Evolutionary conservation across 2,113 vertebrate species (phyloP).

Genomic region (Phyllopteryx taeniolatus): DNA sequence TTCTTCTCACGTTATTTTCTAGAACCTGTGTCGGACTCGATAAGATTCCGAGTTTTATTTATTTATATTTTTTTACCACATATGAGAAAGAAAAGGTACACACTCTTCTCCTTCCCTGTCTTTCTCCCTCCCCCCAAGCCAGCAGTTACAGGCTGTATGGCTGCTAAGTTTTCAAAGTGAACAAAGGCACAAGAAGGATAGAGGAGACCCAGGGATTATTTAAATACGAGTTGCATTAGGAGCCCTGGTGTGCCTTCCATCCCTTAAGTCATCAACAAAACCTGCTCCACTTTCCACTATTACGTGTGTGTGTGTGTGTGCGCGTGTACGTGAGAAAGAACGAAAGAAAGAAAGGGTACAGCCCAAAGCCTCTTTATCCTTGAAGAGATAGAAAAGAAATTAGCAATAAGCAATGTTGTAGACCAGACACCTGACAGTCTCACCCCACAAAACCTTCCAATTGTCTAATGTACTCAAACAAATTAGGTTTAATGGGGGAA

Average conservation of each 20-base stretch:
- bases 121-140: slow-evolving; percentile 43
- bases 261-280: slow-evolving; percentile 74
- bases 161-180: slow-evolving; percentile 75
- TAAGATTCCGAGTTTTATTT: neutral
- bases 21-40: neutral
- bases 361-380: neutral
- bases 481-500: neutral
- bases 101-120: neutral
- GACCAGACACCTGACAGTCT: neutral
- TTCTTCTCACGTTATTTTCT: neutral
- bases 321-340: neutral
- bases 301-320: neutral
- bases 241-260: slow-evolving; percentile 70
- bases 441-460: neutral
- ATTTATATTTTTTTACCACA: neutral
- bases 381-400: neutral
- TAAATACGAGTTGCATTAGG: slow-evolving; percentile 76
- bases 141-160: slow-evolving; percentile 66
- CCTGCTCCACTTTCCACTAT: slow-evolving; percentile 44
- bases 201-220: slow-evolving; percentile 75
- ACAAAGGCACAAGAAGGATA: slow-evolving; percentile 76
- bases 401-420: neutral
- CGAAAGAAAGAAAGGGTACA: neutral
- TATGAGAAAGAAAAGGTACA: neutral
- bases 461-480: neutral